phyloP scores from a whole-genome alignment of 2,888 invertebrate species.

The Merodon equestris region DNA sequence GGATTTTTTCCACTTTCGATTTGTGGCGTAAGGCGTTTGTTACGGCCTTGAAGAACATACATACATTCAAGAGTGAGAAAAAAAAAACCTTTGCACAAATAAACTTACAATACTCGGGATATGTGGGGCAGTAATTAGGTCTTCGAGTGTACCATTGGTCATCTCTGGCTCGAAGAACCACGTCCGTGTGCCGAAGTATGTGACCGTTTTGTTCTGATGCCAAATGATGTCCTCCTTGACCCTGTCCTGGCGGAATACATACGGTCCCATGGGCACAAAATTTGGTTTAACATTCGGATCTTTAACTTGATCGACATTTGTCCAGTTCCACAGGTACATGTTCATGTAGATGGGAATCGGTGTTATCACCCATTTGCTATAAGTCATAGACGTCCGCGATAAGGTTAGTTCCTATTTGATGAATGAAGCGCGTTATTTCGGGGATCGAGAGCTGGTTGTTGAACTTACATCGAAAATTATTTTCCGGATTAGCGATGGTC shows the following conservation, averaged over 20 bases:
- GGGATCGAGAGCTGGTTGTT: background rate
- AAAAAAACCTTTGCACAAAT: background rate
- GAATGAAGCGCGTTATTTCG: background rate
- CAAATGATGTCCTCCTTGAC: constrained; percentile 81
- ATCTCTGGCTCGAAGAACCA: constrained; percentile 86
- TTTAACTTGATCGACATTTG: constrained; percentile 83
- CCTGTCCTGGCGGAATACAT: constrained; percentile 81
- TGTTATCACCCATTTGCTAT: constrained; percentile 86
- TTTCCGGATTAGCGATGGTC: constrained; percentile 72
- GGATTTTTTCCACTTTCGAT: constrained; percentile 73
- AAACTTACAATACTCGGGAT: constrained; percentile 85
- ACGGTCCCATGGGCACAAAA: constrained; percentile 82
- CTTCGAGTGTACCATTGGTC: constrained; percentile 85
- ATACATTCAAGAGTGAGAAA: constrained; percentile 71
- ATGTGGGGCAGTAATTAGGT: constrained; percentile 87
- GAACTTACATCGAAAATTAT: constrained; percentile 69
- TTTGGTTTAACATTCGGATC: constrained; percentile 80
- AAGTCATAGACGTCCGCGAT: constrained; percentile 82
- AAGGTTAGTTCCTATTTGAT: constrained; percentile 36
- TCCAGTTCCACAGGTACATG: constrained; percentile 88
- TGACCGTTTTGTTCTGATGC: constrained; percentile 86
- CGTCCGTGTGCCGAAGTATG: constrained; percentile 85
- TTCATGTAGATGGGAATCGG: constrained; percentile 90
- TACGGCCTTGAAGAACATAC: constrained; percentile 78
- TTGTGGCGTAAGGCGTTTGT: constrained; percentile 71